Evolutionary conservation across 1,140 invertebrate genomes (phyloP).

Genomic region (Onthophagus taurus): DNA sequence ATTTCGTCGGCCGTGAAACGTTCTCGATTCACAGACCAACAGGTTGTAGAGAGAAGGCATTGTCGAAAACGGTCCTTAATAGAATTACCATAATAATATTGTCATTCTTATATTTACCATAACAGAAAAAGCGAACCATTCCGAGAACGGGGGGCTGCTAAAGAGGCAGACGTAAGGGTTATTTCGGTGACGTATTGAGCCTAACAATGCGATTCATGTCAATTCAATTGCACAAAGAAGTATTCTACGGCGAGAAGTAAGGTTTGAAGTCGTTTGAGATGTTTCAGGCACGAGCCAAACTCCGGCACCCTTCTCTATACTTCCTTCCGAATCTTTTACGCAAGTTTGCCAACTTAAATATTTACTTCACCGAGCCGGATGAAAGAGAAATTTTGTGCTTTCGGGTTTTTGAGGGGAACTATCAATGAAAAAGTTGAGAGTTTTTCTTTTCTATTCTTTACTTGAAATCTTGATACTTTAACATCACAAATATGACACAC

Average conservation of each 20-base stretch:
- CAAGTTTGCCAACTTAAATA: constrained; percentile 31
- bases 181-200: constrained; percentile 26
- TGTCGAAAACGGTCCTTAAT: constrained; percentile 33
- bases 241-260: constrained; percentile 23
- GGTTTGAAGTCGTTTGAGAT: constrained; percentile 14
- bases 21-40: constrained; percentile 31
- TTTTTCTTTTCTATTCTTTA: too few relatives aligned
- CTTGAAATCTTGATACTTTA: too few relatives aligned
- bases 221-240: constrained; percentile 28
- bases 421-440: too few relatives aligned
- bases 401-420: too few relatives aligned
- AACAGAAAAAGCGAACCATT: constrained; percentile 31
- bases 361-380: constrained; percentile 22
- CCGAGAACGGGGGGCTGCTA: too few relatives aligned
- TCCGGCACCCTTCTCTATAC: constrained; percentile 8
- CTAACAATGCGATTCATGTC: constrained; percentile 29
- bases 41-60: constrained; percentile 35
- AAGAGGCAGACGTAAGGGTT: constrained; percentile 24
- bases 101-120: constrained; percentile 36
- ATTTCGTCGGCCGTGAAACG: constrained; percentile 30
- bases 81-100: constrained; percentile 38
- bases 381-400: constrained; percentile 9
- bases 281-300: too few relatives aligned
- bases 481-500: too few relatives aligned
- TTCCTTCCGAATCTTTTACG: constrained; percentile 17